Evolutionary conservation across 2,888 invertebrate species (phyloP), one percentile per base, ranked within the genome.

Genomic region (Epistrophe grossulariae): DNA sequence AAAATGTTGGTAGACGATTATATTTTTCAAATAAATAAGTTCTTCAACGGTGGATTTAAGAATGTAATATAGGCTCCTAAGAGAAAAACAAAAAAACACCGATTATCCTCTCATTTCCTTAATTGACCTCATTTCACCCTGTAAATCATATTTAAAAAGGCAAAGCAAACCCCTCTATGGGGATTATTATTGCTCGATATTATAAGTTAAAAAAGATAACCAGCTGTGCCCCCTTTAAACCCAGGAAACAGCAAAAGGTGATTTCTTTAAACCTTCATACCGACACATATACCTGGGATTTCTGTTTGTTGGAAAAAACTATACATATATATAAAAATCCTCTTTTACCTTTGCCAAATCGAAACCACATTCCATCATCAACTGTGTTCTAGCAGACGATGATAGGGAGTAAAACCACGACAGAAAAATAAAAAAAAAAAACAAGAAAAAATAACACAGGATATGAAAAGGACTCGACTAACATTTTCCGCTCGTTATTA

Each of bases 401-500:
- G 68, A 71, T 45, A 77, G 45, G 19, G 66, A 59, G 28, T 19
- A 45, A 57, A 59, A 50, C 57, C 55, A 57, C 57, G 57, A 55
- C 11, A 48, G 40, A 0, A 24, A 40, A 28, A 31, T 24, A 19
- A 50, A 60, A 35, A 31, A 17, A 28, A 31, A 73, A n/a, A 17
- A 28, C 60, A 35, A 10, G 38, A 62, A 45, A 59, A 28, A 73
- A 19, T 68, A 73, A 79, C 70, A 84, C 79, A 74, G 74, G 74
- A 79, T 78, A 70, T 38, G 72, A 70, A 87, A 79, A 73, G 79
- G 78, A 82, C 79, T 87, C 71, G 74, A 76, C 79, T 79, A 83
- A 87, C 87, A 83, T 87, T 87, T 87, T 87, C 83, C 87, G 83
- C 74, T 87, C 83, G 87, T 87, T 87, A 87, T 83, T 79, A 87